phyloP scores from a whole-genome alignment of 2,888 invertebrate genomes.

The Xanthia togata region DNA sequence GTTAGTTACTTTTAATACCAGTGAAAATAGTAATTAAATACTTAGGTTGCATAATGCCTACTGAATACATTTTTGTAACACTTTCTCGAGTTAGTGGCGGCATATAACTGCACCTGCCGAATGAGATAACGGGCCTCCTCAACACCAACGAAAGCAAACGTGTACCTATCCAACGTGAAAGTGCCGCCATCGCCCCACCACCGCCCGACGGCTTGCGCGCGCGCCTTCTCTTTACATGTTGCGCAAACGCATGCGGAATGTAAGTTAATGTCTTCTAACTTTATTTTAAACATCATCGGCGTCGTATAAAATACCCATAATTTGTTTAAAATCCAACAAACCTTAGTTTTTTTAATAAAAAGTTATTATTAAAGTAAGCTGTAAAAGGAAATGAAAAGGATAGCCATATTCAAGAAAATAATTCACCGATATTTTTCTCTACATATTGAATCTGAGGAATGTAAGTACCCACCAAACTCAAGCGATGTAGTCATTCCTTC shows the following conservation, averaged over 20 bases:
- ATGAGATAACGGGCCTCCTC: slow-evolving; percentile 87
- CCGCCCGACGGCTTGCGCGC: slow-evolving; percentile 63
- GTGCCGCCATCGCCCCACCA: slow-evolving; percentile 76
- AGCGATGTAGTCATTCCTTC: slow-evolving; percentile 42
- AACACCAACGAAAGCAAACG: slow-evolving; percentile 89
- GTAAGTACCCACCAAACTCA: neutral
- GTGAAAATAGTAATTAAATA: slow-evolving; percentile 55
- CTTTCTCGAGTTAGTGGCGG: slow-evolving; percentile 83
- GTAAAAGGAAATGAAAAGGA: neutral
- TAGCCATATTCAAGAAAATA: neutral
- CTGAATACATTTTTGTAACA: slow-evolving; percentile 84
- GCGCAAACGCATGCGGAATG: slow-evolving; percentile 85
- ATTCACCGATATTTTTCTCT: neutral
- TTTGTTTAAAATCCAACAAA: neutral
- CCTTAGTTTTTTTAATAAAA: neutral
- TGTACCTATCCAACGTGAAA: slow-evolving; percentile 85
- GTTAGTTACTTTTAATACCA: slow-evolving; percentile 36
- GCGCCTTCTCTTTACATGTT: slow-evolving; percentile 86
- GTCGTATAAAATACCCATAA: slow-evolving; percentile 25
- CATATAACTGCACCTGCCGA: slow-evolving; percentile 87
- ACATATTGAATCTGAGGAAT: neutral
- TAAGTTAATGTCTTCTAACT: slow-evolving; percentile 73
- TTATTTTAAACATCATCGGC: slow-evolving; percentile 44
- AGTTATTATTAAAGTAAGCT: neutral
- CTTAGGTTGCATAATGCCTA: slow-evolving; percentile 79